Evolutionary conservation across 2,797 vertebrate species (phyloP), one percentile per base, ranked within the genome.

Genomic region (Notolepis coatsorum): DNA sequence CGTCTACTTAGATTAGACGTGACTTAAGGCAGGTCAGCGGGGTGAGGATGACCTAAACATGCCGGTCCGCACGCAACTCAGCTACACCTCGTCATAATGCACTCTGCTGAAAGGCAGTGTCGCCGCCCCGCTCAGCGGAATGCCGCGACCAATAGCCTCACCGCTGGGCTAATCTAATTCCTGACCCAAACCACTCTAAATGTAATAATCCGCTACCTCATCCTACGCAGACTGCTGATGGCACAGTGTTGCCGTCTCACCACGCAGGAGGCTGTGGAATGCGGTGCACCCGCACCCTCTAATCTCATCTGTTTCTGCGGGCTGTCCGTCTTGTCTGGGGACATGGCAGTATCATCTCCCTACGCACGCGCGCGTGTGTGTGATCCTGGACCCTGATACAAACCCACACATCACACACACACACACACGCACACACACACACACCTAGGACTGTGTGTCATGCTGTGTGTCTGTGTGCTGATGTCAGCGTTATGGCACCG

Each of bases 401-500:
- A 3, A 30, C 23, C 38, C 24, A 37, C 33, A 37, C 33, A 37
- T n/a, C 50, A 21, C 39, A 45, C 27, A 23, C 18, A 43, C 25
- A 33, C 17, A 49, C 39, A 17, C 21, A 35, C 17, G 27, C 65
- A 56, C 23, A 13, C 35, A 68, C 37, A 61, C 42, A 53, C 35
- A 20, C 45, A 1, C 20, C 3, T 28, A 23, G 9, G 55, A 51
- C 17, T 8, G 21, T 64, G 45, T 23, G 9, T 35, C 7, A 17
- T 37, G 33, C 33, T 25, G 2, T 43, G n/a, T n/a, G n/a, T n/a
- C n/a, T n/a, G n/a, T n/a, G 25, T 61, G 60, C 54, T 68, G 66
- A 80, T 43, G 12, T 68, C 72, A 70, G 59, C 47, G 52, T n/a
- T n/a, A 39, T 39, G 62, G 47, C 38, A 46, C 54, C 38, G 23